Percentiles rank a stretch among this genome's conserved stretches.
Evolutionary conservation across 1,140 invertebrate species (phyloP).

Genomic region (Drosophila asahinai): DNA sequence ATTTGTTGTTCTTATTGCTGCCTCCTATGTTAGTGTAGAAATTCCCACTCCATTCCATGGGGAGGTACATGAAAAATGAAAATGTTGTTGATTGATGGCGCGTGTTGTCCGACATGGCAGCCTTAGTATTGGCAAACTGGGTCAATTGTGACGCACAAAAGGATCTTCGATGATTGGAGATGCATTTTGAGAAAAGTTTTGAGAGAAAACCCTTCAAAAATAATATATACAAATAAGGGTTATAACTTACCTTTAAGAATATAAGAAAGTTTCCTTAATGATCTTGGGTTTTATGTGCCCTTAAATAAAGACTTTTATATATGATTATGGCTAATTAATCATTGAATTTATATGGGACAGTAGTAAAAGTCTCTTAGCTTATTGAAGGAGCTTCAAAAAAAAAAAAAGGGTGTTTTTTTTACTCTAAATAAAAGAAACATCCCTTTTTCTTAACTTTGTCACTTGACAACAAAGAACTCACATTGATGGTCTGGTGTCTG

Average conservation of each 20-base stretch:
- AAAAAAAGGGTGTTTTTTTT: not conserved
- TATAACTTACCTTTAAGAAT: not conserved
- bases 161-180: slow-evolving; percentile 7
- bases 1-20: slow-evolving; percentile 38
- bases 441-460: not conserved
- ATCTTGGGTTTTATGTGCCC: not conserved
- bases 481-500: slow-evolving; percentile 46
- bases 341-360: no score
- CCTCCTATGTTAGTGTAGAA: slow-evolving; percentile 10
- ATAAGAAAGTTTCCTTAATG: not conserved
- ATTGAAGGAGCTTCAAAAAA: not conserved
- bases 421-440: no score
- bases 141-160: slow-evolving; percentile 60
- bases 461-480: slow-evolving; percentile 59
- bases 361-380: no score
- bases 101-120: slow-evolving; percentile 46
- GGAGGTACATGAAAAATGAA: slow-evolving; percentile 26
- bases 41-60: slow-evolving; percentile 28
- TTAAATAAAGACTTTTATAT: not conserved
- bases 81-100: slow-evolving; percentile 67
- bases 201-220: not conserved
- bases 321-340: no score
- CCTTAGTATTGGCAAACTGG: slow-evolving; percentile 39
- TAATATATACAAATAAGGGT: not conserved
- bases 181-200: not conserved